phyloP scores from a whole-genome alignment of 1,140 invertebrate species.

The Eumaeus atala region DNA sequence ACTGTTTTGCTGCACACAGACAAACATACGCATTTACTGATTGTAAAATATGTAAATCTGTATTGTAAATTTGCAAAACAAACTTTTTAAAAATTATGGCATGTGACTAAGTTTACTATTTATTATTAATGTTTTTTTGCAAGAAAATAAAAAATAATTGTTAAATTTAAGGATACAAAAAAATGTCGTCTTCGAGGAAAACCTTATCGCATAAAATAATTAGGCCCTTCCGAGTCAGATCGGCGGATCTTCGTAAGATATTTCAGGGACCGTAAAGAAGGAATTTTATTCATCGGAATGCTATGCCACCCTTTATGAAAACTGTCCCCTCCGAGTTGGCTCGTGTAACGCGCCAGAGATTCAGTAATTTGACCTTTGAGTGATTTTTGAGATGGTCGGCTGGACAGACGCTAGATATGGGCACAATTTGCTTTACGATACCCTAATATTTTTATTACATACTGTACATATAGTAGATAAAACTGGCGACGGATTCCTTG shows the following conservation, averaged over 20 bases:
- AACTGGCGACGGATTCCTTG: too few relatives aligned
- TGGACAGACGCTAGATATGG: conserved; percentile 56
- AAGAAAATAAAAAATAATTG: too few relatives aligned
- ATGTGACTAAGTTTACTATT: too few relatives aligned
- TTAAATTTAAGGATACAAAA: conserved; percentile 33
- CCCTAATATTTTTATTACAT: conserved; percentile 24
- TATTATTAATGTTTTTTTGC: too few relatives aligned
- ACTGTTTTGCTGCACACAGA: too few relatives aligned
- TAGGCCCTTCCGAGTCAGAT: conserved; percentile 33
- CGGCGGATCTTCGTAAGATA: conserved; percentile 18
- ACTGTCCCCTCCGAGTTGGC: conserved; percentile 41
- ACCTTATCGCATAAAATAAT: conserved; percentile 43
- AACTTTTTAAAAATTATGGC: too few relatives aligned
- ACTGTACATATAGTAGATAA: not conserved
- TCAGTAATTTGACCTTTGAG: conserved; percentile 54
- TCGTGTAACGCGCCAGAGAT: conserved; percentile 34
- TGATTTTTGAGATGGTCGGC: conserved; percentile 50
- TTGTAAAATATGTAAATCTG: too few relatives aligned
- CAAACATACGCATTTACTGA: too few relatives aligned
- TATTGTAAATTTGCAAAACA: too few relatives aligned
- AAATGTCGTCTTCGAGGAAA: conserved; percentile 35
- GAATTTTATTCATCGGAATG: conserved; percentile 50
- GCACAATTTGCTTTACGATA: conserved; percentile 55
- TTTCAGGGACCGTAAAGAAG: conserved; percentile 41
- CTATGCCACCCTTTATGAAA: conserved; percentile 46